phyloP scores from a whole-genome alignment of 2,888 invertebrate species.

The Cephus sareptanus region DNA sequence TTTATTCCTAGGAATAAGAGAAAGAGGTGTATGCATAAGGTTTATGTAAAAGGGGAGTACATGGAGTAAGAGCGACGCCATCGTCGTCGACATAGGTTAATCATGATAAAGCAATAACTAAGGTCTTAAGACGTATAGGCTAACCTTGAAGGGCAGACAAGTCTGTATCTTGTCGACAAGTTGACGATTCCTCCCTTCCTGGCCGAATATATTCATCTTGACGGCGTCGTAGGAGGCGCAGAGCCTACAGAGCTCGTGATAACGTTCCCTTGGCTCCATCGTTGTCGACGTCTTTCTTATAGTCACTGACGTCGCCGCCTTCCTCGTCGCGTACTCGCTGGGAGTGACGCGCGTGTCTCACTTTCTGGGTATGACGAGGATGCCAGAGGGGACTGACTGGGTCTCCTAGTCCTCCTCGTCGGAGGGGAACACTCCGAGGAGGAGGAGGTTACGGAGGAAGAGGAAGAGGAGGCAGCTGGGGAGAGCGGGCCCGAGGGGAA shows the following conservation, averaged over 20 bases:
- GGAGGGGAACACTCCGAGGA: background rate
- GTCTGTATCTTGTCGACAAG: conserved; percentile 66
- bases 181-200: conserved; percentile 65
- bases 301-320: conserved; percentile 1
- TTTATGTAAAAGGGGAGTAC: background rate
- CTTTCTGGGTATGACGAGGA: background rate
- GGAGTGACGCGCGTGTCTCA: conserved; percentile 3
- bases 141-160: conserved; percentile 66
- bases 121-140: conserved; percentile 21
- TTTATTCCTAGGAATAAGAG: background rate
- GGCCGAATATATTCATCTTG: conserved; percentile 67
- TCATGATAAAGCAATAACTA: background rate
- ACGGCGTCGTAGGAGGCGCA: conserved; percentile 67
- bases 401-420: background rate
- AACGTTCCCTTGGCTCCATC: conserved; percentile 63
- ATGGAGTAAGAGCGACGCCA: background rate
- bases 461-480: background rate
- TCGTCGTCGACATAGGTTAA: background rate
- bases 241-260: conserved; percentile 66
- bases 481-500: background rate
- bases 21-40: background rate
- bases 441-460: background rate
- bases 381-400: background rate
- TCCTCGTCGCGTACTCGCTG: background rate
- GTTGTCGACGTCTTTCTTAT: conserved; percentile 3